These are phyloP conservation scores for Melieria omissa DNA, from an alignment of 2,888 invertebrate genomes.

Conservation along the genomic window DNA sequence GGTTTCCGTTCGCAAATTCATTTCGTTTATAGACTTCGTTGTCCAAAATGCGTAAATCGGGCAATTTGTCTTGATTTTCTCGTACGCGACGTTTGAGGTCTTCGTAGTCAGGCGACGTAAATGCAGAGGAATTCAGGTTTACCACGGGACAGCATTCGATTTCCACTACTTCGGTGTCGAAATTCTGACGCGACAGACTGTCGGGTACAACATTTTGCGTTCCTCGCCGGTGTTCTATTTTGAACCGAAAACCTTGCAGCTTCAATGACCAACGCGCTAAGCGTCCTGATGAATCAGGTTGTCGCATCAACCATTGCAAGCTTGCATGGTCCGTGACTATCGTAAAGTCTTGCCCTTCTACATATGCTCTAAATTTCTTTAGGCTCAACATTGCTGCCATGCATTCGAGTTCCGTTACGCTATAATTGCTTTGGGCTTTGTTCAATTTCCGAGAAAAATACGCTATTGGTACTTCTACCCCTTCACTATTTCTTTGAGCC, in stretches of 20 bases:
- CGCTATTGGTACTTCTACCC: no score
- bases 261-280: conserved; percentile 35
- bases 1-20: conserved; percentile 14
- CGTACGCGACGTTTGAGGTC: no score
- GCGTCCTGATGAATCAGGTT: conserved; percentile 28
- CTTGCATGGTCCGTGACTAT: conserved; percentile 22
- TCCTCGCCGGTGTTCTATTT: conserved; percentile 31
- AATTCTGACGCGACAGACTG: conserved; percentile 30
- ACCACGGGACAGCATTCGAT: conserved; percentile 13
- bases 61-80: no score
- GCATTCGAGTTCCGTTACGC: conserved; percentile 28
- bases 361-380: conserved; percentile 21
- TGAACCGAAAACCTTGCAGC: conserved; percentile 28
- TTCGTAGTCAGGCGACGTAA: no score
- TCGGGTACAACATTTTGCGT: conserved; percentile 33
- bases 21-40: conserved; percentile 20
- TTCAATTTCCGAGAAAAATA: no score
- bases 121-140: conserved; percentile 14
- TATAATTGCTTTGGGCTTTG: conserved; percentile 36
- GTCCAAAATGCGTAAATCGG: background rate
- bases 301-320: conserved; percentile 12
- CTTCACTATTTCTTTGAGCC: no score
- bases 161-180: conserved; percentile 12
- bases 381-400: conserved; percentile 20
- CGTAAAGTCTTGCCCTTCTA: conserved; percentile 28